These are phyloP conservation scores for Drosophila micromelanica DNA, from an alignment of 1,140 invertebrate genomes.

Conservation along the genomic window DNA sequence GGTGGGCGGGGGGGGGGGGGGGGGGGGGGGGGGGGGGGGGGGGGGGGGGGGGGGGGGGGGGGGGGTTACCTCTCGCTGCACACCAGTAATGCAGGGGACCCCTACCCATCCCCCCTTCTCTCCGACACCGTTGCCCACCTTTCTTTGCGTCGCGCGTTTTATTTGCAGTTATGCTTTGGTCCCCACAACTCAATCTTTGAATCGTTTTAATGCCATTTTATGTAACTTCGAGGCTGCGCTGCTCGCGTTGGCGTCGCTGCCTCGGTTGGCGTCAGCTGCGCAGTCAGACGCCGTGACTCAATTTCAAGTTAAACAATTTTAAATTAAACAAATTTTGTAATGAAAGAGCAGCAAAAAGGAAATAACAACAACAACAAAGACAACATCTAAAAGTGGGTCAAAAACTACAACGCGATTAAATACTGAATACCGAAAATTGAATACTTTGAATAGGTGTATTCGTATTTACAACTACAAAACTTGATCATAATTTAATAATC, in stretches of 20 bases:
- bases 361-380: constrained; percentile 37
- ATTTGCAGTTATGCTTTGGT: constrained; percentile 46
- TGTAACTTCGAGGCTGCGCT: constrained; percentile 73
- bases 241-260: constrained; percentile 8
- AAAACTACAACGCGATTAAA: constrained; percentile 63
- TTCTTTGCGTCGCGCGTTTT: background rate
- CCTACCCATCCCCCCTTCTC: background rate
- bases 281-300: constrained; percentile 61
- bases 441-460: background rate
- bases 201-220: constrained; percentile 80
- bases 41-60: too few relatives aligned
- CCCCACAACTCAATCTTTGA: constrained; percentile 57
- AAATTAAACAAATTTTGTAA: constrained; percentile 81
- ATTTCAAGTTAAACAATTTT: constrained; percentile 80
- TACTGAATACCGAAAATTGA: constrained; percentile 35
- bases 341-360: constrained; percentile 63
- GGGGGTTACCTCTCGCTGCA: background rate
- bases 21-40: too few relatives aligned
- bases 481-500: constrained; percentile 68
- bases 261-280: constrained; percentile 8
- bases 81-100: too few relatives aligned
- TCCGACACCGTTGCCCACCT: background rate
- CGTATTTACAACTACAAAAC: constrained; percentile 40
- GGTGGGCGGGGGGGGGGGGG: too few relatives aligned
- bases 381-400: constrained; percentile 63